These are phyloP conservation scores for Psilopogon haemacephalus DNA, from an alignment of 2,113 vertebrate genomes.

Conservation along the genomic window DNA sequence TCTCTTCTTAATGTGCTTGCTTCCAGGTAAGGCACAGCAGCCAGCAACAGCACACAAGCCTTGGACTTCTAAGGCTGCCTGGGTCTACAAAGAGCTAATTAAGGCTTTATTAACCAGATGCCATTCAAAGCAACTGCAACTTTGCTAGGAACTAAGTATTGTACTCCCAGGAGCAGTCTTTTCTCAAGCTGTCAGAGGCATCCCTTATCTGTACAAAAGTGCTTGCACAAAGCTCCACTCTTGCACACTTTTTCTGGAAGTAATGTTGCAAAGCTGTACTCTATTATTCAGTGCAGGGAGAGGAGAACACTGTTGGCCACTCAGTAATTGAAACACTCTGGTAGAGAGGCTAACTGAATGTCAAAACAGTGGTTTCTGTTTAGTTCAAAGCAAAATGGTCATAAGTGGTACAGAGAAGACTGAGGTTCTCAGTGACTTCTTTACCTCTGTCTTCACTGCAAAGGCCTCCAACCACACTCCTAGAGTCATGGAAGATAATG, in stretches of 20 bases:
- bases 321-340: not conserved
- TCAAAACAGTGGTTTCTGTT: not conserved
- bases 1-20: not conserved
- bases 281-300: not conserved
- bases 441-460: too few species aligned
- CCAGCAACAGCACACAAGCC: not conserved
- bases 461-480: too few species aligned
- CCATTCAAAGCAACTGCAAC: not conserved
- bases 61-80: not conserved
- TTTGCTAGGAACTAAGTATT: not conserved
- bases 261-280: not conserved
- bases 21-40: not conserved
- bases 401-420: too few species aligned
- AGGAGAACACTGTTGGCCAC: not conserved
- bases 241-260: not conserved
- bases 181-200: not conserved
- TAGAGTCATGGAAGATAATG: too few species aligned
- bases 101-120: not conserved
- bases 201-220: not conserved
- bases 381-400: slow-evolving; percentile 17
- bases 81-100: not conserved
- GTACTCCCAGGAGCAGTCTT: not conserved
- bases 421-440: too few species aligned
- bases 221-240: not conserved
- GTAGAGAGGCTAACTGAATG: not conserved